Percentiles rank a stretch among this genome's conserved stretches.
Evolutionary conservation across 2,888 invertebrate species (phyloP).

Genomic region (Julus scanicus): DNA sequence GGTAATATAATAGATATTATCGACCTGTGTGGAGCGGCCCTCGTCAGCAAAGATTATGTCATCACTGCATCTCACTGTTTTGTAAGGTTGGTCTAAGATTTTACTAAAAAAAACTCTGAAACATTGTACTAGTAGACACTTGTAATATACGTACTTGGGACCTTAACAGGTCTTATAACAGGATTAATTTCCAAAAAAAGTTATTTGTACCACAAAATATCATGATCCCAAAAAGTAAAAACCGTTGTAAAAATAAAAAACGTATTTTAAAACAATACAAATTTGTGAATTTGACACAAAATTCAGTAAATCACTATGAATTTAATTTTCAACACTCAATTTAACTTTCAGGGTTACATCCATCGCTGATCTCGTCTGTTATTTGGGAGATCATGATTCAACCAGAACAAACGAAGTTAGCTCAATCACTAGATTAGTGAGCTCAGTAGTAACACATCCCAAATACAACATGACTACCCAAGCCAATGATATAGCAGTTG

Average conservation of each 20-base stretch:
- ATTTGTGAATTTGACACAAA: too few relatives aligned
- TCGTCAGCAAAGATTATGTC: not conserved
- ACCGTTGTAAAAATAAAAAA: too few relatives aligned
- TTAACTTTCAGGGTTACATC: not conserved
- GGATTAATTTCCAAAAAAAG: not conserved
- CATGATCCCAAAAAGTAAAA: too few relatives aligned
- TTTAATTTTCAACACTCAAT: not conserved
- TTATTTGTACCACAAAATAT: not conserved
- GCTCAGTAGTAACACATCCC: not conserved
- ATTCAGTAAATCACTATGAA: too few relatives aligned
- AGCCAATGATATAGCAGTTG: not conserved
- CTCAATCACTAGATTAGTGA: not conserved
- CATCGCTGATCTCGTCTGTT: not conserved
- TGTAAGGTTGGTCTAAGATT: not conserved
- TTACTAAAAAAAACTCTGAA: not conserved
- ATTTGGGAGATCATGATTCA: not conserved
- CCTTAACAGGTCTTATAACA: not conserved
- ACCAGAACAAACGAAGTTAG: not conserved
- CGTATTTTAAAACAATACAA: too few relatives aligned
- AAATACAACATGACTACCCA: not conserved
- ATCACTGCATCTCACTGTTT: not conserved
- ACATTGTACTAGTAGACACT: not conserved
- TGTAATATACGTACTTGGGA: too few relatives aligned
- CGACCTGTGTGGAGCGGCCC: not conserved
- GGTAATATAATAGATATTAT: not conserved